Base-by-base conservation (phyloP, 2,113 vertebrate genomes). In the Peromyscus maniculatus region DNA sequence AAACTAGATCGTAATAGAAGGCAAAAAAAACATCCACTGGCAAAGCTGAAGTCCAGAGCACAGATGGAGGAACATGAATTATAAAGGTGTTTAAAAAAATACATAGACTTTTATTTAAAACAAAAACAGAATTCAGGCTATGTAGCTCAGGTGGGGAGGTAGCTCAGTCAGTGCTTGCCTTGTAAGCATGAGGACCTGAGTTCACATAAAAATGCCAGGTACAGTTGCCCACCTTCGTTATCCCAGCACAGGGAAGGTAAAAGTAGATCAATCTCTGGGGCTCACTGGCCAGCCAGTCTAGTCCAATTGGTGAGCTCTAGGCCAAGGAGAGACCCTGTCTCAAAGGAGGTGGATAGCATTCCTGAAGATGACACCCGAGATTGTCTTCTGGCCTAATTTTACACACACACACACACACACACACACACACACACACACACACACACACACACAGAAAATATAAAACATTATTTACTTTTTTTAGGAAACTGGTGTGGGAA, bases 1-100 rank as follows among this genome's bases (percentile, higher is more conserved):
- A 95, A 95, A 92, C 9, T 74, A 95, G 28, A 82, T 88, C 94
- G 33, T 67, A 95, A 86, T 62, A 77, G 52, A 93, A 95, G 31
- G 79, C 15, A 87, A 64, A 77, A 15, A 89, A 52, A 89, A 52
- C 78, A 36, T 83, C 80, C 13, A 95, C 22, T 87, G 33, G 57
- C n/a, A 94, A 94, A 88, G 19, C 55, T 71, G 93, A 33, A n/a
- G 95, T 78, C 77, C 72, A 78, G 87, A 89, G 83, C 10, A 93
- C 95, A 82, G n/a, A 69, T 55, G 2, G 52, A 75, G 57, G 7
- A 4, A 7, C 39, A 95, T 64, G 94, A 96, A 92, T 84, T 69
- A 95, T 9, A 1, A 95, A 92, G 36, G 7, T 92, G 13, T 66
- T 83, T 77, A 6, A 15, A 1, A 92, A 90, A 67, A 22, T 67